Base-by-base conservation (phyloP, 37 sponge, comb jelly and placozoan genomes). In the Ianthella basta region DNA sequence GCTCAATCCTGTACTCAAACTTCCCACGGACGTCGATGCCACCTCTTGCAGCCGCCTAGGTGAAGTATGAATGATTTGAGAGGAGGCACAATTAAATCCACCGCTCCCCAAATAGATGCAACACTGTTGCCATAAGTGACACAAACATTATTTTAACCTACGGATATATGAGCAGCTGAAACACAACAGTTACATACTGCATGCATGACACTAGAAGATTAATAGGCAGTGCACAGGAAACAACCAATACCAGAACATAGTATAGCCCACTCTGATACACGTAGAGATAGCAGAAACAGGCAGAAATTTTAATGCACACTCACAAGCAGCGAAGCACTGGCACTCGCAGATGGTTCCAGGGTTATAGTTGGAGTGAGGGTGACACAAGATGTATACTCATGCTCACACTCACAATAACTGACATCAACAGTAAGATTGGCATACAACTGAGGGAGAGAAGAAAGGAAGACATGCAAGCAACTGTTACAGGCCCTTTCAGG, bases 11-110 rank as follows among this genome's bases (percentile, higher is more conserved):
- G 25, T 75, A 75, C 54, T 41, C 78, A 75, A 75, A 75, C 23
- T 75, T 75, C 25, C 78, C 78, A 36, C 24, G 16, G 33, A 75
- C 78, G 13, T 75, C 78, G 6, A 75, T 75, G 25, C 78, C 78
- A 41, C 78, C 78, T 4, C 78, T 13, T 53, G 40, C 78, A 36
- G 40, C 2, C 6, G 1, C 70, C 70, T 69, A 6, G 15, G 78
- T 24, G 37, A 44, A 33, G 32, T 20, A 33, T 6, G 36, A 33
- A 2, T 6, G 36, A 33, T 5, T 20, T 25, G 36, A 41, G 56
- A 79, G 50, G 6, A 10, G 50, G 3, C n/a, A n/a, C n/a, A n/a
- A n/a, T n/a, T n/a, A n/a, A n/a, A n/a, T n/a, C n/a, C n/a, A n/a
- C n/a, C n/a, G n/a, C n/a, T n/a, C n/a, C n/a, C n/a, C n/a, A n/a